A percentile compares a stretch with the other conserved stretches of the same genome.
Conservation (phyloP, 1,140 invertebrate species). For the Philotrypesis tridentata region DNA sequence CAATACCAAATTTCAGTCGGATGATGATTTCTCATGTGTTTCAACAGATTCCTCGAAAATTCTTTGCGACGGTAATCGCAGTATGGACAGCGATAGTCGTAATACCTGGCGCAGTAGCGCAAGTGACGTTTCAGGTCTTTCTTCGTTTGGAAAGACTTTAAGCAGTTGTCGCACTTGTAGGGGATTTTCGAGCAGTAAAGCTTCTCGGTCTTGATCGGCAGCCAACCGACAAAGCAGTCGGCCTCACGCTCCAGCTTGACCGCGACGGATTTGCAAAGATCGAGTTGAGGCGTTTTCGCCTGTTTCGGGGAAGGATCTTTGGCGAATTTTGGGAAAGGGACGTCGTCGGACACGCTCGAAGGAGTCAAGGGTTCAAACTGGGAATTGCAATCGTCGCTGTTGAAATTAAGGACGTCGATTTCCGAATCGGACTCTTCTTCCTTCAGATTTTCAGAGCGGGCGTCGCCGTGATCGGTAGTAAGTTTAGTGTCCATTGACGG, state of each 20-base stretch:
- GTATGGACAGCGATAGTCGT: constrained; percentile 4
- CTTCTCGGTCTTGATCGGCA: neutral
- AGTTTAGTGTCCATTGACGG: neutral
- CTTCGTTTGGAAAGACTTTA: neutral
- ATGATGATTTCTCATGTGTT: neutral
- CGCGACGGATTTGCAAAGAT: neutral
- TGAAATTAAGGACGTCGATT: neutral
- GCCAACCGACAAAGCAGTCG: neutral
- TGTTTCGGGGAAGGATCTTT: too few relatives aligned
- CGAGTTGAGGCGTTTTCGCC: neutral
- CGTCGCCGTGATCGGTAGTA: neutral
- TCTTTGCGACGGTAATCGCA: neutral
- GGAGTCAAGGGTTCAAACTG: too few relatives aligned
- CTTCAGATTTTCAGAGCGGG: neutral
- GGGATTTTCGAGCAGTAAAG: neutral
- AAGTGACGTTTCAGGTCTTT: neutral
- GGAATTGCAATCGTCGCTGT: neutral
- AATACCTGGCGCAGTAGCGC: neutral
- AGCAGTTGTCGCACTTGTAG: neutral
- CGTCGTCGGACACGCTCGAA: too few relatives aligned
- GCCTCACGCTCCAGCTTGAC: neutral
- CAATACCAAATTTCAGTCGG: neutral
- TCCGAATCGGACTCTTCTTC: neutral
- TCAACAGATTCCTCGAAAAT: neutral
- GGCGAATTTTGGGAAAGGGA: too few relatives aligned